Base-by-base conservation (phyloP, 2,888 invertebrate genomes). In the Drosophila birchii region DNA sequence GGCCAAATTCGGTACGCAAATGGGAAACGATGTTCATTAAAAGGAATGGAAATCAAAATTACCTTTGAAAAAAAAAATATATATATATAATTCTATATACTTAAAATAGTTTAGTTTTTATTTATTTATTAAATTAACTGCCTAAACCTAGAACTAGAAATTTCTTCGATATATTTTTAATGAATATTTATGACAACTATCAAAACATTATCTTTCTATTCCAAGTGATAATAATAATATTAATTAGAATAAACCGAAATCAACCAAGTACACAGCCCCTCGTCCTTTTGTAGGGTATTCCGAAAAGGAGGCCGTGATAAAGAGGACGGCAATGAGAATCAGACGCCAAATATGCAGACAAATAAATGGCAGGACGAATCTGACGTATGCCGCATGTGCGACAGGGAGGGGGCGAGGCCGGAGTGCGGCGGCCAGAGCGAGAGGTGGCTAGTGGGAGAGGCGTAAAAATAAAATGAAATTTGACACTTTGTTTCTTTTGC, bases 321-420 rank as follows among this genome's bases (percentile, higher is more conserved):
- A 29, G 29, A 32, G 47, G n/a, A 11, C 26, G 23, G 20, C 70
- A 76, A 23, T 43, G 54, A 44, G 56, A 79, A 62, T 76, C 62
- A 61, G 66, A 49, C 60, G 63, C 43, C 63, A 79, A 79, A 76
- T 60, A 72, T 72, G 72, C 73, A 77, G 80, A 79, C 82, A 72
- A 79, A 79, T 59, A 81, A 81, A 81, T 78, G 80, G 60, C 77
- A 51, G 61, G 39, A 81, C 57, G 72, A 71, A 71, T 71, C 82
- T 63, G 73, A 58, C 71, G 77, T 62, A 81, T 78, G 76, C 61
- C 57, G 20, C 53, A 55, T 47, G 47, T 54, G 26, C 12, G 41
- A 23, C 12, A 7, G 47, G 36, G 56, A 23, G 29, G n/a, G 14
- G 23, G 8, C 8, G 18, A 36, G 18, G 18, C 5, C 8, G 9